Conservation (phyloP, 2,113 vertebrate species). For the Zosterops lateralis region DNA sequence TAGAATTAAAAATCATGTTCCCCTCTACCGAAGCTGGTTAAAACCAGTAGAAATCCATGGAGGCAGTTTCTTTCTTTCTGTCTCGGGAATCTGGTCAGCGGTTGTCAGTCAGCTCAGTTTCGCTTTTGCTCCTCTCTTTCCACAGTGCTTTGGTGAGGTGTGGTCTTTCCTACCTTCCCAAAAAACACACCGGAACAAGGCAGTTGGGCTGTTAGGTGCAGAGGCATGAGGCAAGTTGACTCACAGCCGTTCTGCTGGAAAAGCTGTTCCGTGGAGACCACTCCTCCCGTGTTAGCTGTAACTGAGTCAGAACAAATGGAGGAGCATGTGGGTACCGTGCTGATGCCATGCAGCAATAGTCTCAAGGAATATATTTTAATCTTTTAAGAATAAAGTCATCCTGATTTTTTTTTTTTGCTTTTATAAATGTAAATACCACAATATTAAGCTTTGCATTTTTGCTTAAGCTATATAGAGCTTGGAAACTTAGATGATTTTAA, state of each 20-base stretch:
- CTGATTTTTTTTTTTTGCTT: background rate
- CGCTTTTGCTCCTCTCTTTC: background rate
- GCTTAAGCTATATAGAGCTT: background rate
- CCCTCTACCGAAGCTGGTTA: background rate
- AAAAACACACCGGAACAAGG: fast-evolving
- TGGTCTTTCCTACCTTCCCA: background rate
- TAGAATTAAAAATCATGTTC: background rate
- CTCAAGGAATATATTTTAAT: background rate
- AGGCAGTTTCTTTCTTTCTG: background rate
- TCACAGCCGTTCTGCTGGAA: background rate
- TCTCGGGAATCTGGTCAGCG: background rate
- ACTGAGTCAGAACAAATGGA: background rate
- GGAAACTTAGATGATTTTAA: background rate
- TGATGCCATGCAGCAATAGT: background rate
- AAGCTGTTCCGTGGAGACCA: background rate
- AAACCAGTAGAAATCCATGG: background rate
- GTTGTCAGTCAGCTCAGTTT: background rate
- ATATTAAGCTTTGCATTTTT: background rate
- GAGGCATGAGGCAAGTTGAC: background rate
- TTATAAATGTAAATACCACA: background rate
- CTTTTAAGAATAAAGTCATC: background rate
- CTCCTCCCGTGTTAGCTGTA: background rate
- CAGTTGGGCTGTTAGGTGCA: background rate
- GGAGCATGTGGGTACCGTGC: background rate
- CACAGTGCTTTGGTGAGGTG: background rate